Evolutionary conservation across 23 tunicate species (phyloP), one percentile per base, ranked within the genome.

Genomic region (Corella eumyota): DNA sequence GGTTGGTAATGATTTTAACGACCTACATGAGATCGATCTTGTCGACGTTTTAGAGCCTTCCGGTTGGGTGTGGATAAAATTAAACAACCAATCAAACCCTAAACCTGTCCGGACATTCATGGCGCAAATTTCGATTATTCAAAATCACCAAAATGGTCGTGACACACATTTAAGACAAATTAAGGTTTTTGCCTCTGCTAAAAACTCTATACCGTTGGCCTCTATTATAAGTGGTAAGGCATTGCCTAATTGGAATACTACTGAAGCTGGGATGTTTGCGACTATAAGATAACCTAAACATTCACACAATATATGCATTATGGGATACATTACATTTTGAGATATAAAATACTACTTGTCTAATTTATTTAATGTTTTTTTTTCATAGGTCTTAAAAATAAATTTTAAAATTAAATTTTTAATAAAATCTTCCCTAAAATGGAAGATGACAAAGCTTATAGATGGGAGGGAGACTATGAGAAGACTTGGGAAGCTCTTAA

Each of bases 131-230:
- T 67, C 82, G 4, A 74, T 80, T 56, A 30, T 78, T 25, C 81
- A 93, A 87, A 93, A 93, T 46, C 99, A 93, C 60, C 99, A 93
- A 64, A 77, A 78, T 44, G 99, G 99, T 21, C 64, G 99, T 24
- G 99, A 93, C 59, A 84, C 99, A 13, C 99, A 93, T 59, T 20
- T 93, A 57, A 72, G 99, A 17, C 95, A 84, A 58, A 80, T 93
- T 1, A 78, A 77, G 29, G 67, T 85, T 2, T 93, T 93, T 67
- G 82, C 81, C 15, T 79, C 90, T 6, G 63, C 73, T 26, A 62
- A 58, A 40, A 66, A 51, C 47, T 36, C 45, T 25, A 47, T 68
- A 7, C 44, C 74, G n/a, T 31, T 64, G 15, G 75, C 67, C 56
- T 34, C 56, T 37, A n/a, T 84, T 30, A 45, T 68, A 1, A 33